phyloP scores from a whole-genome alignment of 2,113 vertebrate species.

The Myotis davidii region DNA sequence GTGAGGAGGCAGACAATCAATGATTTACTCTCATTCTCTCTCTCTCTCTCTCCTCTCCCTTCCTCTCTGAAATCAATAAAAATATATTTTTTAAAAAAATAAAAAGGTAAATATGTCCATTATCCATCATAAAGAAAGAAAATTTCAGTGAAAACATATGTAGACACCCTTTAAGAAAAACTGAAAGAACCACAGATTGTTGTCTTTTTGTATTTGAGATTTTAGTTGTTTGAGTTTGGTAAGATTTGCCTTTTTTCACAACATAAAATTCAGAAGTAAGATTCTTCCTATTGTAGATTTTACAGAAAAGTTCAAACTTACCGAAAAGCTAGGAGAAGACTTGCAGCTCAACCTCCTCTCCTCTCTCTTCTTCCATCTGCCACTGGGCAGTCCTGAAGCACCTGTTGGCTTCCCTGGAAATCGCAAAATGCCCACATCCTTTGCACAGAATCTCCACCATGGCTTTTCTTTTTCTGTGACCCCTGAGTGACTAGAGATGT shows the following conservation, averaged over 20 bases:
- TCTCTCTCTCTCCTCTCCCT: too few relatives aligned
- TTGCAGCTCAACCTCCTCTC: fast-evolving
- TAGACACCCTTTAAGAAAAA: neutral
- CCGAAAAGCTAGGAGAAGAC: neutral
- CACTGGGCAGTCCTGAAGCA: neutral
- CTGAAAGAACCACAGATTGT: neutral
- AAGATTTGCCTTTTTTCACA: neutral
- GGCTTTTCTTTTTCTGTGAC: neutral
- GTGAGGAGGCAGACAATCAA: too few relatives aligned
- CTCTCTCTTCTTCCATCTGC: neutral
- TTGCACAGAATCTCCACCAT: neutral
- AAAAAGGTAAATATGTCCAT: neutral
- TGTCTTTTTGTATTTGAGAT: neutral
- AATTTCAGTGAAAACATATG: neutral
- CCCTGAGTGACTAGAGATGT: neutral
- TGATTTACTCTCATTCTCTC: too few relatives aligned
- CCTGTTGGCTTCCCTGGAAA: neutral
- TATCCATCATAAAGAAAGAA: neutral
- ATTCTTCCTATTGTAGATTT: neutral
- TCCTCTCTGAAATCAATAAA: too few relatives aligned
- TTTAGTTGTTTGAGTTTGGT: slow-evolving; percentile 24
- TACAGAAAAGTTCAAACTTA: neutral
- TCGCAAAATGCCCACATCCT: neutral
- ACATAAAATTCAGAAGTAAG: neutral
- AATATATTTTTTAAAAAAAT: too few relatives aligned